Percentiles rank a stretch among this genome's conserved stretches.
phyloP scores from a whole-genome alignment of 2,888 invertebrate species.

The Calephelis perditalis region DNA sequence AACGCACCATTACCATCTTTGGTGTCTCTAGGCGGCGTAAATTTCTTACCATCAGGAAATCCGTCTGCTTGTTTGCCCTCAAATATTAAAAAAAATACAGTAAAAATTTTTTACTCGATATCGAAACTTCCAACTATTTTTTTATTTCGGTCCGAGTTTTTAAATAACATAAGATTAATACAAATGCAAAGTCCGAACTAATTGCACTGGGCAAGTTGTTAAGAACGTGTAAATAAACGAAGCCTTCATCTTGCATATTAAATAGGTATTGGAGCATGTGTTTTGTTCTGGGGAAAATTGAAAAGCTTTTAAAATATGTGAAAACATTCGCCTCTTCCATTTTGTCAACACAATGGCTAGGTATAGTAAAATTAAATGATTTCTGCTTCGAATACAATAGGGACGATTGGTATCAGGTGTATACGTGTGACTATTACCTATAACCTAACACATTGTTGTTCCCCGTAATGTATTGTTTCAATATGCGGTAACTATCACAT shows the following conservation, averaged over 20 bases:
- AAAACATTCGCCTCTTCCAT: constrained; percentile 5
- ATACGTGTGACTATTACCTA: constrained; percentile 4
- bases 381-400: constrained; percentile 12
- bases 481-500: constrained; percentile 12
- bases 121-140: too few species aligned
- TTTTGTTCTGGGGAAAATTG: constrained; percentile 2
- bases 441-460: constrained; percentile 10
- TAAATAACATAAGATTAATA: too few species aligned
- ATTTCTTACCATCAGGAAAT: too few species aligned
- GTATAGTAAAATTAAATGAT: constrained; percentile 13
- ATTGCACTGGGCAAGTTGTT: neutral
- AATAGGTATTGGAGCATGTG: constrained; percentile 1
- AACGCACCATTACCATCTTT: too few species aligned
- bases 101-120: too few species aligned
- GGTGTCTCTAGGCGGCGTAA: too few species aligned
- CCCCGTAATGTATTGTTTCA: constrained; percentile 10
- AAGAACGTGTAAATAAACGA: neutral
- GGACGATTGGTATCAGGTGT: constrained; percentile 12
- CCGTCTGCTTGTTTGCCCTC: too few species aligned
- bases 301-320: constrained; percentile 6
- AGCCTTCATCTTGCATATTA: constrained; percentile 4
- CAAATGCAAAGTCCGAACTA: too few species aligned
- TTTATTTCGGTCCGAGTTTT: too few species aligned
- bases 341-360: constrained; percentile 5
- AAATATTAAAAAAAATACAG: too few species aligned